These are phyloP conservation scores for Daboia siamensis DNA, from an alignment of 2,113 vertebrate genomes.

Conservation along the genomic window DNA sequence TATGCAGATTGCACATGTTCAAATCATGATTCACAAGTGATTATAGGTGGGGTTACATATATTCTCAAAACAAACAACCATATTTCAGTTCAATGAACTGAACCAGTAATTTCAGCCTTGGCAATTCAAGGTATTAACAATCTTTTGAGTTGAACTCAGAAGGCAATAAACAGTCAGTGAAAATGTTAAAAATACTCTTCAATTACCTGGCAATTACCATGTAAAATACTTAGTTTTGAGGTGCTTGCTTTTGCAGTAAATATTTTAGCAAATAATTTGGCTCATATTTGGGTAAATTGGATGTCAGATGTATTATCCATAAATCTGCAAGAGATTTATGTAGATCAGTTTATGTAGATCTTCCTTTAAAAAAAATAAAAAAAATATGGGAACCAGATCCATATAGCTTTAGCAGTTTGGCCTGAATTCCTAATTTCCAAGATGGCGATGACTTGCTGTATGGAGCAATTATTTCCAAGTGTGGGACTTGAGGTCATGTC, in stretches of 20 bases:
- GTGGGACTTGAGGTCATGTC: background rate
- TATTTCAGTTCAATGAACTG: background rate
- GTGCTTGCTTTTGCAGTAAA: background rate
- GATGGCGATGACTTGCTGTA: background rate
- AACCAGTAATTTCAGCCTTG: background rate
- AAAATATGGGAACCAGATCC: background rate
- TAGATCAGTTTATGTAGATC: background rate
- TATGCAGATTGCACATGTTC: background rate
- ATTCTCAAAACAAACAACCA: background rate
- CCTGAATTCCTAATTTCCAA: background rate
- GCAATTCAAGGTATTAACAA: background rate
- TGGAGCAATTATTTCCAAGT: background rate
- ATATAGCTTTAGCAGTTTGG: background rate
- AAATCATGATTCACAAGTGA: background rate
- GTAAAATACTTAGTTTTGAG: background rate
- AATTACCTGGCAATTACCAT: background rate
- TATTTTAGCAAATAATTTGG: background rate
- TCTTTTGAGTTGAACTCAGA: background rate
- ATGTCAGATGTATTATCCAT: background rate
- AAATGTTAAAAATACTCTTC: background rate
- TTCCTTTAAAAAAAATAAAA: background rate
- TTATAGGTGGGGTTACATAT: background rate
- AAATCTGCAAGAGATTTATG: background rate
- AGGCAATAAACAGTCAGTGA: background rate
- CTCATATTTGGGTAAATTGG: background rate